Evolutionary conservation across 2,888 invertebrate species (phyloP), one percentile per base, ranked within the genome.

Genomic region (Oxycera nigricornis): DNA sequence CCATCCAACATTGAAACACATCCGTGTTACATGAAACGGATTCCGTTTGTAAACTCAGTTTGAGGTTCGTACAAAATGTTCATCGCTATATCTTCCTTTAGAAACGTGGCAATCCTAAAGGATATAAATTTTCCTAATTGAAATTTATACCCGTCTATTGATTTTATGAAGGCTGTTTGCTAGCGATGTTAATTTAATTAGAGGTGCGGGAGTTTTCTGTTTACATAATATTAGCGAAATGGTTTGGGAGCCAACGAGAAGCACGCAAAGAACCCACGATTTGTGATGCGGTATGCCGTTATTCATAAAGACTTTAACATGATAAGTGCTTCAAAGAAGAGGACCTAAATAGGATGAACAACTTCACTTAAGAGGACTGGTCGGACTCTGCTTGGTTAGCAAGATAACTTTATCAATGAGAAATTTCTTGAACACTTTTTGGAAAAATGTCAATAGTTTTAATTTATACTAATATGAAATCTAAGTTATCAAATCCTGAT

Each of bases 101-200:
- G 59, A 59, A 28, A 59, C 59, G 31, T 55, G 30, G 7, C 41
- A 46, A 30, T 20, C 72, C 73, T 70, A 75, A 75, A 72, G 75
- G 75, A 75, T 74, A 77, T 75, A 75, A 75, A 77, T 77, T 77
- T 75, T 65, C 68, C 77, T 77, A 77, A 77, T 77, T 77, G 77
- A 77, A 77, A 77, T 77, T 77, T 77, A 77, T 77, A 75, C 74
- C 57, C 74, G 68, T 75, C 67, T 77, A 77, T 77, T 77, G 77
- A 77, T 77, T 77, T 73, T 75, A 75, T 74, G 73, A 73, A 67
- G 68, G 62, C 73, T 75, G 73, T 75, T 74, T 73, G 75, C 62
- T 74, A 72, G 73, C 73, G 68, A 76, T 75, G 76, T 74, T 76
- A 76, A 76, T 76, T 76, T 75, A 76, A 76, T 76, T 76, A 76